A percentile compares a stretch with the other conserved stretches of the same genome.
Evolutionary conservation across 2,797 vertebrate genomes (phyloP).

Genomic region (Ctenopoma kingsleyae): DNA sequence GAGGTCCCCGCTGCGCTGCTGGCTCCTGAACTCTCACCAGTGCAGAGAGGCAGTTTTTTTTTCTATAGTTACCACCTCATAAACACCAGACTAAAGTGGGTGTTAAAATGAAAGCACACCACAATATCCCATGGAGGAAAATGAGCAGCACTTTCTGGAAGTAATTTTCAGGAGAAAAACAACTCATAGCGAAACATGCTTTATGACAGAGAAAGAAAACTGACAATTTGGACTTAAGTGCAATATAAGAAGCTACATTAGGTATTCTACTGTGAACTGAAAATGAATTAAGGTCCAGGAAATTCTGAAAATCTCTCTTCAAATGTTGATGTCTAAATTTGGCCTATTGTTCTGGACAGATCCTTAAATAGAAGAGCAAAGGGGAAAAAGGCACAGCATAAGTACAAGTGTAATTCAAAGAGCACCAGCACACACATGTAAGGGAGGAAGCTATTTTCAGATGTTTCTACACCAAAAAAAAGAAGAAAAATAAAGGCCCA

Average conservation of each 20-base stretch:
- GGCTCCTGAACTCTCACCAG: slow-evolving; percentile 47
- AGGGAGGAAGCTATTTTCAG: slow-evolving; percentile 40
- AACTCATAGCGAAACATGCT: slow-evolving; percentile 11
- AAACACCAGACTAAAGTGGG: slow-evolving; percentile 75
- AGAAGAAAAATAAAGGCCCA: slow-evolving; percentile 47
- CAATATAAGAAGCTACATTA: slow-evolving; percentile 11
- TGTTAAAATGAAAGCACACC: slow-evolving; percentile 71
- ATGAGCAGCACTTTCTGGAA: slow-evolving; percentile 50
- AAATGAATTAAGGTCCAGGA: not conserved
- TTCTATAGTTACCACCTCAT: slow-evolving; percentile 73
- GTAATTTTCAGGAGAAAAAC: slow-evolving; percentile 42
- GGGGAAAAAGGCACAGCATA: not conserved
- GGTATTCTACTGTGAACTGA: not conserved
- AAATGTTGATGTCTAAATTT: slow-evolving; percentile 5
- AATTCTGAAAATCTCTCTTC: slow-evolving; percentile 1
- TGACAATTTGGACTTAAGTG: not conserved
- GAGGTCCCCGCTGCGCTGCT: slow-evolving; percentile 12
- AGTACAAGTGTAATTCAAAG: slow-evolving; percentile 29
- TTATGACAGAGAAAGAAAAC: slow-evolving; percentile 17
- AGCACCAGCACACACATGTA: slow-evolving; percentile 23
- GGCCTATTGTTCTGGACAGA: slow-evolving; percentile 18
- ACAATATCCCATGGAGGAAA: slow-evolving; percentile 59
- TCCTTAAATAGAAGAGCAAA: not conserved
- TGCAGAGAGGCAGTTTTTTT: slow-evolving; percentile 28
- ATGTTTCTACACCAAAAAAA: slow-evolving; percentile 35